Evolutionary conservation across 2,113 vertebrate species (phyloP).

Genomic region (Kryptolebias marmoratus): DNA sequence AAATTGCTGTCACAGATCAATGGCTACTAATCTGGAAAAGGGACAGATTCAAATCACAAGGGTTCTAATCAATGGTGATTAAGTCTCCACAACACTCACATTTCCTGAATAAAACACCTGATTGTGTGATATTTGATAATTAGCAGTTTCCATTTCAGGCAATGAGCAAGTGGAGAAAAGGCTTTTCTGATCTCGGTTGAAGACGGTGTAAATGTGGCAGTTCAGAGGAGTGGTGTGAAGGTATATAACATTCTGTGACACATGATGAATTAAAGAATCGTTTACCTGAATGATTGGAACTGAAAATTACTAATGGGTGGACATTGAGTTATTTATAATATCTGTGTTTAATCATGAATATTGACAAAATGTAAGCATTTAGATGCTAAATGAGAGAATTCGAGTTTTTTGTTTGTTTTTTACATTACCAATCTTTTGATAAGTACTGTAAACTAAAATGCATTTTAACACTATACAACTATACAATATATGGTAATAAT

Average conservation of each 20-base stretch:
- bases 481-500: too few species aligned
- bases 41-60: constrained; percentile 62
- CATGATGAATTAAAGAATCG: constrained; percentile 19
- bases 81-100: constrained; percentile 58
- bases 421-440: neutral
- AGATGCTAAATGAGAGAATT: constrained; percentile 12
- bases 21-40: constrained; percentile 72
- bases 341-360: constrained; percentile 33
- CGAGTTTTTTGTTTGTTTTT: neutral
- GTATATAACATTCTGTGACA: constrained; percentile 1
- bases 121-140: constrained; percentile 57
- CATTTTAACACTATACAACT: too few species aligned
- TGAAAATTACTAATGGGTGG: constrained; percentile 30
- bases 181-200: constrained; percentile 6
- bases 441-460: neutral
- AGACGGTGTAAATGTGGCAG: constrained; percentile 7
- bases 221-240: neutral
- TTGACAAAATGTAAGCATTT: constrained; percentile 15
- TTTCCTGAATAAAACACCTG: constrained; percentile 57
- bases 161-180: constrained; percentile 20
- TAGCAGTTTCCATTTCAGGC: constrained; percentile 35
- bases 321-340: constrained; percentile 33
- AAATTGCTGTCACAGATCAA: constrained; percentile 81
- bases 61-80: constrained; percentile 74
- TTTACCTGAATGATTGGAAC: constrained; percentile 20